Evolutionary conservation across 2,888 invertebrate genomes (phyloP), one percentile per base, ranked within the genome.

Genomic region (Sylvicola fuscatus): DNA sequence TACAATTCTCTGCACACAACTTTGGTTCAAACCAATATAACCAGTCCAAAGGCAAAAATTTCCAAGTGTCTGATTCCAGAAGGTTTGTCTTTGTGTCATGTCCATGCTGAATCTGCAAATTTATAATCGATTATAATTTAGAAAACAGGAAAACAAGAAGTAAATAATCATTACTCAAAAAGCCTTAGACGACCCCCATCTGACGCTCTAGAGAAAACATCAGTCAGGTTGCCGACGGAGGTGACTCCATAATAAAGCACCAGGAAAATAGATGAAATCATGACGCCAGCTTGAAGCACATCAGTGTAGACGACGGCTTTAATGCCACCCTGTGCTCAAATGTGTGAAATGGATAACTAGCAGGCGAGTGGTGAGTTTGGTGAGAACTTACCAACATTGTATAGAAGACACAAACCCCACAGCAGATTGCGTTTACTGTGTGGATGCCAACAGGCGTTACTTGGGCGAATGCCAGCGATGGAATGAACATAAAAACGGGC

Each of bases 1-100:
- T 27, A 72, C 62, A 41, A 75, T 72, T 40, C 77, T 60, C 46
- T 79, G 78, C 1, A 79, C 74, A 62, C 74, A 73, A 34, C 72
- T 72, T 53, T 79, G 79, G 54, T 76, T 74, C 10, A 73, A 65
- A 11, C 72, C 65, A 45, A 75, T 70, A 46, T 72, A 69, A 1
- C 70, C 61, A 7, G 68, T 61, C 66, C 70, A 72, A 39, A 68
- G 61, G 6, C 66, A 49, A 31, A 66, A 62, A 11, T 70, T 70
- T 10, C 67, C 65, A 34, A 70, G 52, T 11, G 68, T 47, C 17
- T 69, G 62, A 30, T 70, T 65, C 70, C 74, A 77, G 10, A 76
- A 57, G 0, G 75, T 70, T 39, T 70, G 68, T 17, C 78, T 61
- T 29, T 66, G 64, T 34, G 65, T 66, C 12, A 68, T 61, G 45